Percentiles rank a stretch among this genome's conserved stretches.
phyloP scores from a whole-genome alignment of 64 coral and sea anemone species.

The Astreopora myriophthalma region DNA sequence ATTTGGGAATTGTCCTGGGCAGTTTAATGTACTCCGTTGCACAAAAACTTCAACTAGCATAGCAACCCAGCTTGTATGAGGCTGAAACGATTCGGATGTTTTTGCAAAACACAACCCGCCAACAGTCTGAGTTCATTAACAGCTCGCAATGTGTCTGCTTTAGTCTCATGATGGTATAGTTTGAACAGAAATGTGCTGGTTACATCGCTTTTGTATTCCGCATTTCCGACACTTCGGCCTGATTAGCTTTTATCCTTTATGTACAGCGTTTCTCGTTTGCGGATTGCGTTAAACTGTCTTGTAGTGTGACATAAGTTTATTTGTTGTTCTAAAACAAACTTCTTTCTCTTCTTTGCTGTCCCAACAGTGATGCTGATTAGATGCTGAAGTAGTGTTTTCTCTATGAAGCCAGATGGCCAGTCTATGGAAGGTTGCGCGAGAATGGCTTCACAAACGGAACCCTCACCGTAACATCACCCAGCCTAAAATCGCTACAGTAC shows the following conservation, averaged over 20 bases:
- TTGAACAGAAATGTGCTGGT: neutral
- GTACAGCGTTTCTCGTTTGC: neutral
- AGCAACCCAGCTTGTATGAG: neutral
- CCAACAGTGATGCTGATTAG: neutral
- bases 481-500: neutral
- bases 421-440: slow-evolving; percentile 25
- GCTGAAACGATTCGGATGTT: neutral
- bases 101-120: too few species aligned
- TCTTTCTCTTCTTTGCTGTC: neutral
- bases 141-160: neutral
- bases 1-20: neutral
- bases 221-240: too few species aligned
- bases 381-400: neutral
- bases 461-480: neutral
- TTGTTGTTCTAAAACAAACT: slow-evolving; percentile 1
- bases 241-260: too few species aligned
- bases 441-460: neutral
- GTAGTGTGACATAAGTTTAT: slow-evolving; percentile 32
- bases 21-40: neutral
- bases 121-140: too few species aligned
- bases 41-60: neutral
- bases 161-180: neutral
- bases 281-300: neutral
- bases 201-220: too few species aligned
- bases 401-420: neutral